A percentile compares a stretch with the other conserved stretches of the same genome.
Conservation (phyloP, 1,140 invertebrate genomes). For the Rhynchophorus ferrugineus region DNA sequence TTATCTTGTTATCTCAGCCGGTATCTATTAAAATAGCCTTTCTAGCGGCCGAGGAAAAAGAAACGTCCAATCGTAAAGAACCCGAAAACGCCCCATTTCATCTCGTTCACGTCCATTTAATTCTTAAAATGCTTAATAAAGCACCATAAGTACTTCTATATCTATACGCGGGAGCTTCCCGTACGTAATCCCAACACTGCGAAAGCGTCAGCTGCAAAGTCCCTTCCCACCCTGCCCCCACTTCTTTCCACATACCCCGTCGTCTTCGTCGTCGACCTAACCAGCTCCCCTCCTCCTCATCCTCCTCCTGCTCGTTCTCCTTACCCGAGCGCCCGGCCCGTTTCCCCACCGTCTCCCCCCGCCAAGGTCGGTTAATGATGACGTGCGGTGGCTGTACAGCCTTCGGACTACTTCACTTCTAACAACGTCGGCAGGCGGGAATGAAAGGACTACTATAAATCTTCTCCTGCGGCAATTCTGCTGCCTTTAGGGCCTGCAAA, state of each 20-base stretch:
- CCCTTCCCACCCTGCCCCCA: slow-evolving; percentile 1
- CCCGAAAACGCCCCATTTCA: neutral
- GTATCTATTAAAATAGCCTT: no score
- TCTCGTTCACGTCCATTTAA: neutral
- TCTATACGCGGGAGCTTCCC: slow-evolving; percentile 17
- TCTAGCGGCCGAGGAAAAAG: no score
- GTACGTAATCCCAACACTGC: slow-evolving; percentile 18
- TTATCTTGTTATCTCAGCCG: no score
- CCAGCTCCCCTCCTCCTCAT: slow-evolving; percentile 4
- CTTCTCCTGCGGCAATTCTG: slow-evolving; percentile 18
- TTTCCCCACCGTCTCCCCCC: neutral
- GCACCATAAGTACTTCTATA: slow-evolving; percentile 11
- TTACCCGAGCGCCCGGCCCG: neutral
- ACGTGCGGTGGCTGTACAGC: slow-evolving; percentile 24
- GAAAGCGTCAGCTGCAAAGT: slow-evolving; percentile 18
- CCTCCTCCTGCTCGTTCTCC: no score
- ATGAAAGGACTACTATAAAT: slow-evolving; percentile 15
- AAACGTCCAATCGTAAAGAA: no score
- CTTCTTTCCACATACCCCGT: neutral
- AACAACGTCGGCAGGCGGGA: slow-evolving; percentile 12
- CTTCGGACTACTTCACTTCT: slow-evolving; percentile 25
- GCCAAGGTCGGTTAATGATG: slow-evolving; percentile 19
- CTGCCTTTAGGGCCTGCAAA: slow-evolving; percentile 20
- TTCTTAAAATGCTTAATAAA: neutral
- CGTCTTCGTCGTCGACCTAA: neutral